phyloP scores from a whole-genome alignment of 2,888 invertebrate genomes.

The Mesochorus sp. region DNA sequence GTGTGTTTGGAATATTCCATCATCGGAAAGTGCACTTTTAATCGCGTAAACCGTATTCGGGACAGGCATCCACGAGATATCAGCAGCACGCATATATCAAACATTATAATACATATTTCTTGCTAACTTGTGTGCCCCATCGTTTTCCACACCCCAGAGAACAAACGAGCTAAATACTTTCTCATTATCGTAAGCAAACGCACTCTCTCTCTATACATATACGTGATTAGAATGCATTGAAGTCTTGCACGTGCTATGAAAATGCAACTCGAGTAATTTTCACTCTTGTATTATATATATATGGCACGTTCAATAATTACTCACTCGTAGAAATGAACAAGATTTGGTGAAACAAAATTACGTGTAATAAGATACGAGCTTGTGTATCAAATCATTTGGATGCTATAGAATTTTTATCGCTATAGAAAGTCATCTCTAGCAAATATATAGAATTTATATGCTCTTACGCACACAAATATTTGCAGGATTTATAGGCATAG shows the following conservation, averaged over 20 bases:
- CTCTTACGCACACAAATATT: neutral
- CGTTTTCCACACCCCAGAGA: constrained; percentile 4
- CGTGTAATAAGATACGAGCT: neutral
- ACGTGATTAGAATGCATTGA: constrained; percentile 55
- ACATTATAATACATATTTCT: neutral
- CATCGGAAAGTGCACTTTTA: constrained; percentile 24
- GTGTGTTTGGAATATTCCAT: constrained; percentile 2
- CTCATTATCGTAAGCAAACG: constrained; percentile 34
- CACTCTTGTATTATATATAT: neutral
- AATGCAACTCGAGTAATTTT: neutral
- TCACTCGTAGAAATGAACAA: constrained; percentile 7
- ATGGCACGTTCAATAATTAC: constrained; percentile 1
- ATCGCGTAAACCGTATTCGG: constrained; percentile 32
- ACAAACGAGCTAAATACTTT: constrained; percentile 53
- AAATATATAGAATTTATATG: no score
- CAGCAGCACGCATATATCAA: neutral
- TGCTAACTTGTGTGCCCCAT: neutral
- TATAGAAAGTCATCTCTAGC: constrained; percentile 46
- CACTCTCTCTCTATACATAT: constrained; percentile 19
- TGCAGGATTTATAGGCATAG: neutral
- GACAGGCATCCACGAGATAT: constrained; percentile 2
- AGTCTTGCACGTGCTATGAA: neutral
- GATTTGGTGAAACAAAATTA: no score
- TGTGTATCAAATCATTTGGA: neutral
- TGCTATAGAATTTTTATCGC: constrained; percentile 8